Evolutionary conservation across 2,888 invertebrate species (phyloP).

Genomic region (Xylota segnis): DNA sequence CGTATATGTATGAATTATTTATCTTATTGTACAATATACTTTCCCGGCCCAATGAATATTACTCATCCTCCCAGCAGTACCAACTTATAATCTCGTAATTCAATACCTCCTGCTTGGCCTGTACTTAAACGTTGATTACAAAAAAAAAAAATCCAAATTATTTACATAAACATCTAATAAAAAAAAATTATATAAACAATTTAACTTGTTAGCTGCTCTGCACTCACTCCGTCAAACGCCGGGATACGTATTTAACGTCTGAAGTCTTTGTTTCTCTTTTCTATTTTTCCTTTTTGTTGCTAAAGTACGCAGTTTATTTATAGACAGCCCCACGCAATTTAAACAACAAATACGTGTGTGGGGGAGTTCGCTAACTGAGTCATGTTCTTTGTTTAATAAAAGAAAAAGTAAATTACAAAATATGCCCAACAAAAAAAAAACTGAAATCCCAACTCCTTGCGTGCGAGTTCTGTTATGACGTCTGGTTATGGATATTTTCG

Average conservation of each 20-base stretch:
- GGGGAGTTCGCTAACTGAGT: conserved; percentile 38
- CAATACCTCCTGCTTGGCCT: conserved; percentile 1
- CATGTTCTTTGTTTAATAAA: conserved; percentile 48
- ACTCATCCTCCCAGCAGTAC: background rate
- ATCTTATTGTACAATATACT: too few species aligned
- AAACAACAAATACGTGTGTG: conserved; percentile 38
- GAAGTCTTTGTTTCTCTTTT: conserved; percentile 29
- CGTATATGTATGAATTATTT: too few species aligned
- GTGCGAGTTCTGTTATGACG: conserved; percentile 29
- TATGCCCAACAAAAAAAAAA: conserved; percentile 9
- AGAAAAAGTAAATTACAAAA: conserved; percentile 32
- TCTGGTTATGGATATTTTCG: conserved; percentile 8
- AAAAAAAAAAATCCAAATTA: conserved; percentile 39
- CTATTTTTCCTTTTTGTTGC: conserved; percentile 15
- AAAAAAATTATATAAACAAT: conserved; percentile 55
- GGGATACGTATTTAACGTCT: background rate
- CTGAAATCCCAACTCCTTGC: conserved; percentile 4
- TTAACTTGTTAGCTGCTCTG: conserved; percentile 49
- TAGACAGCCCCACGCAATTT: conserved; percentile 45
- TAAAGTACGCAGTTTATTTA: conserved; percentile 59
- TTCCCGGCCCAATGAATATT: background rate
- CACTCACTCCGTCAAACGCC: conserved; percentile 51
- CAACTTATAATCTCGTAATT: conserved; percentile 8
- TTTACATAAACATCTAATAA: conserved; percentile 56
- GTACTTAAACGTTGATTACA: conserved; percentile 7